phyloP scores from a whole-genome alignment of 2,797 vertebrate genomes.

The Syngnathus rostellatus region DNA sequence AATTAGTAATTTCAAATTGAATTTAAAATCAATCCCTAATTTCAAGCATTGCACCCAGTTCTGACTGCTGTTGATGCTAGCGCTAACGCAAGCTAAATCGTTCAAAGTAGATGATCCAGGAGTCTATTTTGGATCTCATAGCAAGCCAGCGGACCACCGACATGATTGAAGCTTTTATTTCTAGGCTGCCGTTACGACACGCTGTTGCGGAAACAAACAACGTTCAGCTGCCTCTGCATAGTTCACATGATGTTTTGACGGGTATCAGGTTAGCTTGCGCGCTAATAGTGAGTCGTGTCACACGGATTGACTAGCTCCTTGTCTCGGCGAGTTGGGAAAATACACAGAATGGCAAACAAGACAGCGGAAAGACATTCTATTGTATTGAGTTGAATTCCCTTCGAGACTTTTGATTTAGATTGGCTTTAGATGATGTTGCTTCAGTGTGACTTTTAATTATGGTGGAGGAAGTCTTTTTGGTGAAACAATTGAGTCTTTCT shows the following conservation, averaged over 20 bases:
- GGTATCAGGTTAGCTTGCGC: not conserved
- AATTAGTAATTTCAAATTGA: not conserved
- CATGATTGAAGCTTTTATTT: constrained; percentile 1
- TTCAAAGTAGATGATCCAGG: not conserved
- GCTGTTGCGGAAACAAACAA: constrained; percentile 4
- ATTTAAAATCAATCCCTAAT: not conserved
- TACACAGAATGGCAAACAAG: not conserved
- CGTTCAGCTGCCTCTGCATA: constrained; percentile 1
- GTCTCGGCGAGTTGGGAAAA: not conserved
- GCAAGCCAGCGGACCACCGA: not conserved
- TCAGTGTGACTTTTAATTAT: not conserved
- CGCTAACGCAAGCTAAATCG: not conserved
- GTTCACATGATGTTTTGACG: not conserved
- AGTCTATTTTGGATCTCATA: not conserved
- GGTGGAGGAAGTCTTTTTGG: not conserved
- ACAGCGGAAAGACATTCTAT: not conserved
- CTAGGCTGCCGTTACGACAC: not conserved
- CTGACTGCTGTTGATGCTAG: not conserved
- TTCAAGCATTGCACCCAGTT: not conserved
- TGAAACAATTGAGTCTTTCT: not conserved
- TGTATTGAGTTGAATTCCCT: constrained; percentile 1
- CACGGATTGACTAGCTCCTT: not conserved
- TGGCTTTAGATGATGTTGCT: not conserved
- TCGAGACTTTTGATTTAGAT: not conserved
- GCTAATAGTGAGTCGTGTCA: not conserved